Evolutionary conservation across 2,113 vertebrate species (phyloP), one percentile per base, ranked within the genome.

Genomic region (Mus spicilegus): DNA sequence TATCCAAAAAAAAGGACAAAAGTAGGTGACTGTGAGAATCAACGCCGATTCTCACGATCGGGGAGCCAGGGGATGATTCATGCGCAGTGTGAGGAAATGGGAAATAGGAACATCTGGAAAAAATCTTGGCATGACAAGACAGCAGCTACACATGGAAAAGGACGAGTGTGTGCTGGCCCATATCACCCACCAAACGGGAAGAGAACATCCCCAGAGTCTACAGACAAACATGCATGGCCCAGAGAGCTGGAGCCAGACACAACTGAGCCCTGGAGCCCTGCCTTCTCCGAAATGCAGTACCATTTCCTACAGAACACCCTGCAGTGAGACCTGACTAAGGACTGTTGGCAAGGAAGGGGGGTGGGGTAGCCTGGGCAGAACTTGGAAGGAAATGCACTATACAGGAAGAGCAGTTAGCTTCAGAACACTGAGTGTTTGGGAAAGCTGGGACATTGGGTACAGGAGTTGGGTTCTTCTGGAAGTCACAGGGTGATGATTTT

Each of bases 41-140:
- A 90, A 85, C 14, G 14, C 24, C 8, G 90, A 78, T 96, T 97
- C 90, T 96, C 96, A 96, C 56, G 90, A 91, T 36, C 1, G 2
- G 20, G 26, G 77, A 89, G 96, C 96, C 94, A 96, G 92, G 94
- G 80, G 92, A n/a, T 96, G 94, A 97, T 54, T 97, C 98, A 98
- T 70, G 84, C 54, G 46, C 91, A 94, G 7, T 91, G 92, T 97
- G 96, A 94, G 95, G 96, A 93, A 95, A 95, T 95, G 93, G 97
- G 96, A 98, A 98, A 93, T 14, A 90, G 88, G 93, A 93, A 97
- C 97, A 97, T 95, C 96, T 95, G 97, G 95, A 97, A 96, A 93
- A 85, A 58, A 95, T 97, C 94, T 89, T 89, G 94, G 95, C 92
- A 95, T 61, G 93, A 92, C n/a, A 95, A 95, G 97, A 95, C 96